These are phyloP conservation scores for Actenoides hombroni DNA, from an alignment of 2,113 vertebrate genomes.

Conservation along the genomic window DNA sequence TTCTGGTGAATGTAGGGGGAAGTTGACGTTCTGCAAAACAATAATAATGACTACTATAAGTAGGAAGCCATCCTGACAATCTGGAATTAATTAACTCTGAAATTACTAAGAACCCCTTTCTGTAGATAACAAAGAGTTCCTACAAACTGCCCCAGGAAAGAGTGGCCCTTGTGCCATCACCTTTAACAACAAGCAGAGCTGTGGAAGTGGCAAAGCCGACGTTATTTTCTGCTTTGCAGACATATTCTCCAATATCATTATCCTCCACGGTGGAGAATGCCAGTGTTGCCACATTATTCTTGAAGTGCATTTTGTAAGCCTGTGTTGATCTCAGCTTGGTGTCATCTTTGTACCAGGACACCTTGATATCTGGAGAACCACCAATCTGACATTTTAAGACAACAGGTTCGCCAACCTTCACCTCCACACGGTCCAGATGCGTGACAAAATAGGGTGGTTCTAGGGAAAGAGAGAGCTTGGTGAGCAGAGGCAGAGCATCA, in stretches of 20 bases:
- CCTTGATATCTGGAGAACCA: conserved; percentile 94
- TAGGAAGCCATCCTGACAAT: neutral
- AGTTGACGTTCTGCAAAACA: conserved; percentile 90
- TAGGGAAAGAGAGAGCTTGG: conserved; percentile 68
- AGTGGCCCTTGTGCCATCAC: conserved; percentile 78
- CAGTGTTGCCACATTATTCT: conserved; percentile 87
- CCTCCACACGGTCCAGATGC: conserved; percentile 87
- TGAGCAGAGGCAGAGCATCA: neutral
- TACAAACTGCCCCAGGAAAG: conserved; percentile 79
- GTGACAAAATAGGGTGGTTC: conserved; percentile 93
- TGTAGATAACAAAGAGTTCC: neutral
- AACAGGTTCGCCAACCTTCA: conserved; percentile 85
- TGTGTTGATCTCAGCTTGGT: conserved; percentile 91
- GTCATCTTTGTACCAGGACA: conserved; percentile 97
- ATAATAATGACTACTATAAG: conserved; percentile 14
- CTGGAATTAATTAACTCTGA: neutral
- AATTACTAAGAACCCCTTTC: neutral
- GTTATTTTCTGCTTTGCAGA: conserved; percentile 93
- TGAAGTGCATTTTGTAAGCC: conserved; percentile 88
- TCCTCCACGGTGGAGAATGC: conserved; percentile 86
- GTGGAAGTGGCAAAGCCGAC: conserved; percentile 87
- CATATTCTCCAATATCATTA: conserved; percentile 88
- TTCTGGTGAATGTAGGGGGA: conserved; percentile 91
- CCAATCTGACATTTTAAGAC: conserved; percentile 90
- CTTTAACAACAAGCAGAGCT: conserved; percentile 86